phyloP scores from a whole-genome alignment of 1,140 invertebrate species.

The Phymastichus coffea region DNA sequence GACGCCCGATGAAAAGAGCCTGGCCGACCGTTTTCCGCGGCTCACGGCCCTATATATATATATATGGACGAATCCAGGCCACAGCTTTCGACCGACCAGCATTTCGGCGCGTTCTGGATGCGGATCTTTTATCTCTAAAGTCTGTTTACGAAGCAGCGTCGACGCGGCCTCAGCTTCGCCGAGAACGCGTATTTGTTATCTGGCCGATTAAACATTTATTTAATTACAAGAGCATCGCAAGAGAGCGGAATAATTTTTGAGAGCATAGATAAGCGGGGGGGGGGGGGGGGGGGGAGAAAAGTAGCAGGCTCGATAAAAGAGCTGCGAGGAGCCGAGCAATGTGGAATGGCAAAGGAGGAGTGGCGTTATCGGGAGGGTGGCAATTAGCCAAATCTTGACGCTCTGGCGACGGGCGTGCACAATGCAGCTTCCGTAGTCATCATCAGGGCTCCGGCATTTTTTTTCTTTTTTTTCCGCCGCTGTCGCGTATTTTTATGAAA shows the following conservation, averaged over 20 bases:
- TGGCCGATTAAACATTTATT: slow-evolving; percentile 7
- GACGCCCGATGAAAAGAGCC: too few species aligned
- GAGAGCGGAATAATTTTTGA: slow-evolving; percentile 4
- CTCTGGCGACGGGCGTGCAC: slow-evolving; percentile 3
- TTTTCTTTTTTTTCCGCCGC: slow-evolving; percentile 34
- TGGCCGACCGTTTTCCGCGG: too few species aligned
- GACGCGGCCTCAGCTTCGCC: too few species aligned
- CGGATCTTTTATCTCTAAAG: too few species aligned
- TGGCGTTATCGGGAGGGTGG: too few species aligned
- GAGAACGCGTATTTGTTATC: too few species aligned
- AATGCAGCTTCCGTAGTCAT: slow-evolving; percentile 31
- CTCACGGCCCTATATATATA: too few species aligned
- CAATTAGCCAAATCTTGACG: slow-evolving; percentile 18
- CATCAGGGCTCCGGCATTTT: slow-evolving; percentile 31
- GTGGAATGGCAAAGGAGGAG: too few species aligned
- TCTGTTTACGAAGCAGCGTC: too few species aligned
- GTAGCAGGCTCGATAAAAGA: not conserved
- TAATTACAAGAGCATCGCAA: not conserved
- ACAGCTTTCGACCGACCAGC: too few species aligned
- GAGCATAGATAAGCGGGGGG: slow-evolving; percentile 13
- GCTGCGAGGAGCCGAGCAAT: not conserved
- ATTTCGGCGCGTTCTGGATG: too few species aligned
- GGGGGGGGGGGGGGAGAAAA: not conserved
- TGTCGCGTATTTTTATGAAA: slow-evolving; percentile 53
- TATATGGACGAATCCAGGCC: too few species aligned